phyloP scores from a whole-genome alignment of 2,888 invertebrate genomes.

The Corbicula japonica region DNA sequence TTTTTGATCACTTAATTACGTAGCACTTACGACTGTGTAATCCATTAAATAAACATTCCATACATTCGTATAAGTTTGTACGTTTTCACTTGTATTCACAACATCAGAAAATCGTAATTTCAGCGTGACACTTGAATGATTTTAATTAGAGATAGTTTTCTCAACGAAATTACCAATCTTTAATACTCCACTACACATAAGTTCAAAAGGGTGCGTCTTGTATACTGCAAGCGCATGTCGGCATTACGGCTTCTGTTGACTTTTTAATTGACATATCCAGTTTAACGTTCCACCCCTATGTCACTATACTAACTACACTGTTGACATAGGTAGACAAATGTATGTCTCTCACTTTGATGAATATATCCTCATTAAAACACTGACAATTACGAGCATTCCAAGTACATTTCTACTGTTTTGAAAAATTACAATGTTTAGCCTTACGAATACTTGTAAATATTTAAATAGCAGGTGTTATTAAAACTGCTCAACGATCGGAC shows the following conservation, averaged over 20 bases:
- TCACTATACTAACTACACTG: neutral
- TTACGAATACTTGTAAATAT: neutral
- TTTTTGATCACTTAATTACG: too few relatives aligned
- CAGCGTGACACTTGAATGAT: constrained; percentile 7
- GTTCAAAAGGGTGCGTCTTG: constrained; percentile 7
- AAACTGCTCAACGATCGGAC: too few relatives aligned
- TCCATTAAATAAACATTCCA: too few relatives aligned
- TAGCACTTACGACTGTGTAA: too few relatives aligned
- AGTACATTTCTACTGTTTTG: neutral
- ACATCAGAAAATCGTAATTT: too few relatives aligned
- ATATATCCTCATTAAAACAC: neutral
- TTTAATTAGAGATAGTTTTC: constrained; percentile 14
- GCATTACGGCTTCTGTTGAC: constrained; percentile 11
- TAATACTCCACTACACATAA: neutral
- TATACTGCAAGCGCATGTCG: neutral
- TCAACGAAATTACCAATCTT: constrained; percentile 4
- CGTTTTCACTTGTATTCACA: too few relatives aligned
- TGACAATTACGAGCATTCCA: neutral
- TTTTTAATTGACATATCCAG: neutral
- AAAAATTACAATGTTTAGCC: neutral
- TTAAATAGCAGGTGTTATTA: neutral
- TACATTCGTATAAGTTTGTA: too few relatives aligned
- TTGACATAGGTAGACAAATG: constrained; percentile 5
- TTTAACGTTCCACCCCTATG: neutral
- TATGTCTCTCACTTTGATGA: neutral